Evolutionary conservation across 1,140 invertebrate genomes (phyloP).

Genomic region (Meloidogyne hapla): DNA sequence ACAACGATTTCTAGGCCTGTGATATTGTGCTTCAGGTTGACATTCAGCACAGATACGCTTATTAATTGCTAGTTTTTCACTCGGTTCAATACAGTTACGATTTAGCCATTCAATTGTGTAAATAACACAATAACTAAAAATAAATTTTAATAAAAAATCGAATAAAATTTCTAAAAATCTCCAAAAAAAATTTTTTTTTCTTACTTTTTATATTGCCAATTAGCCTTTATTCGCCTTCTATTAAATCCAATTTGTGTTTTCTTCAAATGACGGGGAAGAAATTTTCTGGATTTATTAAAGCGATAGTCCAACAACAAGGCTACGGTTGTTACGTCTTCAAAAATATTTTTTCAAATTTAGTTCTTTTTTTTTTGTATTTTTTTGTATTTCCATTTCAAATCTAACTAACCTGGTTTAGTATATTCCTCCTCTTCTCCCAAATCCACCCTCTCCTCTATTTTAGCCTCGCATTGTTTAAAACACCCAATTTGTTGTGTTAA

Average conservation of each 20-base stretch:
- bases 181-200: background rate
- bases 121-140: slow-evolving; percentile 21
- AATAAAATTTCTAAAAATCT: too few species aligned
- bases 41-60: slow-evolving; percentile 18
- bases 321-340: slow-evolving; percentile 18
- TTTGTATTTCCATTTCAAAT: too few species aligned
- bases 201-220: background rate
- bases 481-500: slow-evolving; percentile 12
- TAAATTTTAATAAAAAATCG: background rate
- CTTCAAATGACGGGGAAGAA: slow-evolving; percentile 13
- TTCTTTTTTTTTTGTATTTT: too few species aligned
- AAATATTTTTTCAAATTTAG: background rate
- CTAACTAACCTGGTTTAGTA: background rate
- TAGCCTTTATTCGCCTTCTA: background rate
- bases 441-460: background rate
- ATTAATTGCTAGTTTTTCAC: background rate
- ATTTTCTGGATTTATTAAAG: slow-evolving; percentile 8
- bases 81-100: slow-evolving; percentile 12
- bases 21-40: slow-evolving; percentile 25
- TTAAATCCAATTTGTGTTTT: background rate
- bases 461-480: slow-evolving; percentile 16
- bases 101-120: slow-evolving; percentile 25
- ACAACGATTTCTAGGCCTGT: slow-evolving; percentile 3
- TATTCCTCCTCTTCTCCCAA: background rate
- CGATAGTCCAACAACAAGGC: slow-evolving; percentile 18